These are phyloP conservation scores for Gryllus bimaculatus DNA, from an alignment of 1,140 invertebrate genomes.

Conservation along the genomic window DNA sequence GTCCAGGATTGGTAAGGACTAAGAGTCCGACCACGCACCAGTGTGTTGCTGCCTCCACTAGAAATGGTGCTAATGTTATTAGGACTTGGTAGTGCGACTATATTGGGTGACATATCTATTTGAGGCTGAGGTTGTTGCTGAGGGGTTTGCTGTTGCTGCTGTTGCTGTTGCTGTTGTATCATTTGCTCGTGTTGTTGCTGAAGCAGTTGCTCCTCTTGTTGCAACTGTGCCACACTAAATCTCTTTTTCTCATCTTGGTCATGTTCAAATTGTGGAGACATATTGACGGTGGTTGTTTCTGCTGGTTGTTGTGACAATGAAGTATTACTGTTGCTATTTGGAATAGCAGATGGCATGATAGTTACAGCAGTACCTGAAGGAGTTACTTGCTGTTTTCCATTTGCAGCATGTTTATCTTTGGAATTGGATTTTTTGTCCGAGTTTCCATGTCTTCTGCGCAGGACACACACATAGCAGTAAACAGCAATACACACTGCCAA, in stretches of 20 bases:
- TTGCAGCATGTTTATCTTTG: slow-evolving; percentile 10
- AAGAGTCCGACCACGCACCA: slow-evolving; percentile 36
- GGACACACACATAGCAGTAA: slow-evolving; percentile 40
- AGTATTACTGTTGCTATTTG: slow-evolving; percentile 22
- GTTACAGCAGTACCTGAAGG: slow-evolving; percentile 32
- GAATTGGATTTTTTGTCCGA: slow-evolving; percentile 23
- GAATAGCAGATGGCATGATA: slow-evolving; percentile 29
- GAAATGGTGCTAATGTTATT: slow-evolving; percentile 26
- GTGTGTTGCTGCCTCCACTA: slow-evolving; percentile 28
- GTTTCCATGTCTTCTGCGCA: slow-evolving; percentile 28
- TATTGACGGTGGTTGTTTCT: slow-evolving; percentile 26
- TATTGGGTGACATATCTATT: slow-evolving; percentile 10
- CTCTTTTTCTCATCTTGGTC: slow-evolving; percentile 35
- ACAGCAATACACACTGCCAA: slow-evolving; percentile 33
- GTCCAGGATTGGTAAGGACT: slow-evolving; percentile 48
- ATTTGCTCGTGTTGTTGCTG: slow-evolving; percentile 18
- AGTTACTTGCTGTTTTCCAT: slow-evolving; percentile 9
- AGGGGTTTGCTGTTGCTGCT: slow-evolving; percentile 28
- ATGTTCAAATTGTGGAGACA: slow-evolving; percentile 29
- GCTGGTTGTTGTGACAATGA: slow-evolving; percentile 21
- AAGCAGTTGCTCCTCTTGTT: slow-evolving; percentile 27
- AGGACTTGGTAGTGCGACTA: slow-evolving; percentile 14
- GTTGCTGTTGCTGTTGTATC: slow-evolving; percentile 17
- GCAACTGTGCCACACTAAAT: slow-evolving; percentile 38
- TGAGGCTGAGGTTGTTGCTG: slow-evolving; percentile 26